Conservation (phyloP, 2,797 vertebrate species). For the Sebastes trivittatus region DNA sequence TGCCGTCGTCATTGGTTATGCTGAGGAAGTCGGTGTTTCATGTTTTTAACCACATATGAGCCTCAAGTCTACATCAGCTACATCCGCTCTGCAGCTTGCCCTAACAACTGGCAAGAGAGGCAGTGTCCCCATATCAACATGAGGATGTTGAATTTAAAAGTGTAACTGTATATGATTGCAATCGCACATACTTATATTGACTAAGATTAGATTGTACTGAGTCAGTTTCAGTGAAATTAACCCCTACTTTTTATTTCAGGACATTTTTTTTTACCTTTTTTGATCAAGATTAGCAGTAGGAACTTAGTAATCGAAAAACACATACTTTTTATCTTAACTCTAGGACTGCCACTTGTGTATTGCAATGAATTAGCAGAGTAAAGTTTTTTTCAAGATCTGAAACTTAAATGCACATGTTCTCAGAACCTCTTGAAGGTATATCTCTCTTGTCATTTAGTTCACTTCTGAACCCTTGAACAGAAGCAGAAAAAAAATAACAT, state of each 20-base stretch:
- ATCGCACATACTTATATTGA: background rate
- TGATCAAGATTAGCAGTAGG: background rate
- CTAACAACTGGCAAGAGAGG: slow-evolving; percentile 41
- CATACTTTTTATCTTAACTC: background rate
- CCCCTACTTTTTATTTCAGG: background rate
- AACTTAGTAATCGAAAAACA: background rate
- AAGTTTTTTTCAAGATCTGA: background rate
- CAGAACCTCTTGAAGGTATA: background rate
- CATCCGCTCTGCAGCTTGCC: slow-evolving; percentile 73
- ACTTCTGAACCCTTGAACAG: background rate
- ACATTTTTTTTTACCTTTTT: background rate
- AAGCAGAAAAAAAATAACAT: background rate
- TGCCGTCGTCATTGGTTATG: slow-evolving; percentile 69
- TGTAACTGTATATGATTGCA: background rate
- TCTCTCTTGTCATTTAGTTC: background rate
- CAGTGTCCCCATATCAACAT: slow-evolving; percentile 16
- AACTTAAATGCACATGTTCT: background rate
- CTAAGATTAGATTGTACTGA: background rate
- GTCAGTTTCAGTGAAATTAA: background rate
- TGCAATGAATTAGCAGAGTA: background rate
- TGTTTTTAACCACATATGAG: slow-evolving; percentile 82
- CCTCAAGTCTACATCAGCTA: slow-evolving; percentile 65
- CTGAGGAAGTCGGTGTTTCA: slow-evolving; percentile 82
- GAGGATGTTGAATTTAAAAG: slow-evolving; percentile 32
- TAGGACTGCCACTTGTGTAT: background rate